These are phyloP conservation scores for Scaeva pyrastri DNA, from an alignment of 2,888 invertebrate genomes.

Conservation along the genomic window DNA sequence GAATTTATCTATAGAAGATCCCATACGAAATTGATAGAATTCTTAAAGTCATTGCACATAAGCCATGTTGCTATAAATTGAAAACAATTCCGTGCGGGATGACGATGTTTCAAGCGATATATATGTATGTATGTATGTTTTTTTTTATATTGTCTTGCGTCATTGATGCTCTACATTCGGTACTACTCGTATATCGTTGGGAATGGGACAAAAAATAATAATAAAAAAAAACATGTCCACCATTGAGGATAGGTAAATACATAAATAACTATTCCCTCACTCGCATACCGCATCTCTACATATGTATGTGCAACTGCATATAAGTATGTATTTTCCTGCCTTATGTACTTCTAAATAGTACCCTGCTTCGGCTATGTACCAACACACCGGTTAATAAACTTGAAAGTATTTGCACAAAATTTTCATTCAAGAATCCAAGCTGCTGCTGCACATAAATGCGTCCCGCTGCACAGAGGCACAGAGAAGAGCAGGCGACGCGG, in stretches of 20 bases:
- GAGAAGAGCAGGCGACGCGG: no score
- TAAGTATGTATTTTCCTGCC: background rate
- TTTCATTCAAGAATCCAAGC: constrained; percentile 71
- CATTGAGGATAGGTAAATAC: background rate
- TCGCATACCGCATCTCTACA: background rate
- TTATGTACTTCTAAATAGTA: constrained; percentile 37
- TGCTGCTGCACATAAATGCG: constrained; percentile 55
- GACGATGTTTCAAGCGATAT: constrained; percentile 29
- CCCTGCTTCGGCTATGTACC: constrained; percentile 35
- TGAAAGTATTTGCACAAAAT: constrained; percentile 69
- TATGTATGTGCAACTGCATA: background rate
- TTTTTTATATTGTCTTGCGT: constrained; percentile 67
- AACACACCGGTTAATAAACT: constrained; percentile 71
- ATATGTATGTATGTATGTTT: constrained; percentile 54
- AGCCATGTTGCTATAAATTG: constrained; percentile 37
- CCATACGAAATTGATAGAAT: background rate
- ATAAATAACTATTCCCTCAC: constrained; percentile 25
- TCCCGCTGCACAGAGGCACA: constrained; percentile 46
- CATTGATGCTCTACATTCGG: constrained; percentile 71
- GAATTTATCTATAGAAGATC: no score
- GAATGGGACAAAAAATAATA: constrained; percentile 63
- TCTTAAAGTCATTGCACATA: background rate
- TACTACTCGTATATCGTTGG: constrained; percentile 50
- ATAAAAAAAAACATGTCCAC: constrained; percentile 58
- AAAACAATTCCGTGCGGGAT: constrained; percentile 39